phyloP scores from a whole-genome alignment of 2,888 invertebrate genomes.

The Eudasyphora cyanicolor region DNA sequence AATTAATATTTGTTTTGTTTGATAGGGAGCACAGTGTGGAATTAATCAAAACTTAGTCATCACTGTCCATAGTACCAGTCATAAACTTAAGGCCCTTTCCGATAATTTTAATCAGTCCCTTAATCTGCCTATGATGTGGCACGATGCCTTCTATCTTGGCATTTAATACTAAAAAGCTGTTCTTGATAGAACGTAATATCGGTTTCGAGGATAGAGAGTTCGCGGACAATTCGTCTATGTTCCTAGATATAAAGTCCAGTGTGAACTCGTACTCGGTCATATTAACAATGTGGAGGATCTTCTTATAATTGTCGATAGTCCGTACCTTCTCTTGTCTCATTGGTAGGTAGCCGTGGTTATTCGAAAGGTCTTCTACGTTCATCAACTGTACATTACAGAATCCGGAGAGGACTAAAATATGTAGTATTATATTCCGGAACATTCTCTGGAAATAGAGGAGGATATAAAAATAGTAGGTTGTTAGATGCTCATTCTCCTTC shows the following conservation, averaged over 20 bases:
- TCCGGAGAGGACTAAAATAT: background rate
- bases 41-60: constrained; percentile 43
- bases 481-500: constrained; percentile 29
- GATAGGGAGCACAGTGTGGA: no score
- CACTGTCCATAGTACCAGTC: constrained; percentile 60
- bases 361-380: background rate
- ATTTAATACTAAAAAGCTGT: background rate
- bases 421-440: background rate
- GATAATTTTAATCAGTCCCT: constrained; percentile 49
- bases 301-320: constrained; percentile 17
- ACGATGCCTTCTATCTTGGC: constrained; percentile 12
- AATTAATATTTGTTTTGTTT: constrained; percentile 6
- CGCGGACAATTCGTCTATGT: background rate
- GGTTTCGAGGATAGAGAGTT: background rate
- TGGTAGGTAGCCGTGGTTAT: constrained; percentile 17
- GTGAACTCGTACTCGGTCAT: constrained; percentile 15
- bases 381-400: background rate
- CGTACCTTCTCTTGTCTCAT: constrained; percentile 10
- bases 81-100: constrained; percentile 57
- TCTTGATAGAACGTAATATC: background rate
- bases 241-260: background rate
- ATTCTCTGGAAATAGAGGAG: background rate
- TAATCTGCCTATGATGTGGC: constrained; percentile 48
- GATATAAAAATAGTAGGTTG: background rate
- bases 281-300: constrained; percentile 27